Conservation (phyloP, 2,888 invertebrate genomes). For the Platerodrilus igneus region DNA sequence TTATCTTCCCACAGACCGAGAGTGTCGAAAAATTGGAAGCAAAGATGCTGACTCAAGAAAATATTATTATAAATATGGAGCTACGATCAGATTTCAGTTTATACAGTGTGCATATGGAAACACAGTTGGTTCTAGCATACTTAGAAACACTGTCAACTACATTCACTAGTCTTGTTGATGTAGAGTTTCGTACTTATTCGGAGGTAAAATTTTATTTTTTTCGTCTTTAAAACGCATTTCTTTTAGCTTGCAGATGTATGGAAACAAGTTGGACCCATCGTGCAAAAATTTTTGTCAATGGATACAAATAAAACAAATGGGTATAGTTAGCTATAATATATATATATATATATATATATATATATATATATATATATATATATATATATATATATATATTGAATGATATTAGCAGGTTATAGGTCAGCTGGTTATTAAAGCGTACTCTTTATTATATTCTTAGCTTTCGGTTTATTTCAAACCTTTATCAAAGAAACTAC, state of each 20-base stretch:
- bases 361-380: too few relatives aligned
- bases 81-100: conserved; percentile 58
- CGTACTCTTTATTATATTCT: too few relatives aligned
- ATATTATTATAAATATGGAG: conserved; percentile 58
- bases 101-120: conserved; percentile 60
- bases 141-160: conserved; percentile 57
- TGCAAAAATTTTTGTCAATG: conserved; percentile 50
- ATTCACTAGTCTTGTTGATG: conserved; percentile 53
- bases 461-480: too few relatives aligned
- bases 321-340: too few relatives aligned
- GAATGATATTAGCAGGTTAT: too few relatives aligned
- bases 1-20: too few relatives aligned
- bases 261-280: conserved; percentile 52
- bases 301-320: conserved; percentile 27
- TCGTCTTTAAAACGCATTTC: neutral
- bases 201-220: too few relatives aligned
- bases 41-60: conserved; percentile 60
- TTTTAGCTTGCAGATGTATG: conserved; percentile 54
- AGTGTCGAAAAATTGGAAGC: conserved; percentile 58
- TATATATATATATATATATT: too few relatives aligned
- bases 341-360: too few relatives aligned
- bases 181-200: conserved; percentile 53
- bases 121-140: conserved; percentile 58
- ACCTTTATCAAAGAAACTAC: too few relatives aligned
- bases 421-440: too few relatives aligned